Evolutionary conservation across 2,888 invertebrate species (phyloP), one percentile per base, ranked within the genome.

Genomic region (Noctua comes): DNA sequence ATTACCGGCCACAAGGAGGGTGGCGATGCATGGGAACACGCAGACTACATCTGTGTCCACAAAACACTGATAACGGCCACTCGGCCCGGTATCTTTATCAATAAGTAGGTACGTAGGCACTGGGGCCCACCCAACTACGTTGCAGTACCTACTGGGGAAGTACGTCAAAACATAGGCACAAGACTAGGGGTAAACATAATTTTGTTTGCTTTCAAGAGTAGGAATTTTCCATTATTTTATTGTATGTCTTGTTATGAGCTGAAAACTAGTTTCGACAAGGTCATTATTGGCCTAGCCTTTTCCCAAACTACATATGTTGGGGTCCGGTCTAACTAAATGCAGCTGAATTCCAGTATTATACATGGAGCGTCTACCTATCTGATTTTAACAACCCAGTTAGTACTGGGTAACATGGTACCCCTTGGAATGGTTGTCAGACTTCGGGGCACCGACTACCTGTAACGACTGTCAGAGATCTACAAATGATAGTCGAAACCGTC

Each of bases 41-140:
- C 92, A 86, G 93, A 92, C 93, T 91, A 90, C 95, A 95, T 95
- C 94, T 95, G 95, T 94, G 95, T 96, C 95, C 93, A 96, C 95
- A 95, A 88, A 80, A 80, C 88, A 80, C 86, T 89, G 90, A 90
- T 90, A 91, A 90, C 86, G 86, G 68, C 86, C 88, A 90, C 80
- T 89, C 82, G 81, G 79, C 51, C 57, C 66, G 87, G 82, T 90
- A 90, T 84, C 90, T 84, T 84, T 79, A 82, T 88, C 86, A 88
- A 85, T 84, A 88, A 80, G 77, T 77, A 76, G 72, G 75, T 73
- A 62, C 77, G 48, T 80, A 68, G 76, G 43, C 59, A 71, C 54
- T 77, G 24, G 76, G 54, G 31, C 72, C 68, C 66, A 76, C 77
- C 74, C 78, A 77, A 24, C 68, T 83, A 71, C 65, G 71, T 31